Evolutionary conservation across 2,113 vertebrate genomes (phyloP).

Genomic region (Barnardius zonarius): DNA sequence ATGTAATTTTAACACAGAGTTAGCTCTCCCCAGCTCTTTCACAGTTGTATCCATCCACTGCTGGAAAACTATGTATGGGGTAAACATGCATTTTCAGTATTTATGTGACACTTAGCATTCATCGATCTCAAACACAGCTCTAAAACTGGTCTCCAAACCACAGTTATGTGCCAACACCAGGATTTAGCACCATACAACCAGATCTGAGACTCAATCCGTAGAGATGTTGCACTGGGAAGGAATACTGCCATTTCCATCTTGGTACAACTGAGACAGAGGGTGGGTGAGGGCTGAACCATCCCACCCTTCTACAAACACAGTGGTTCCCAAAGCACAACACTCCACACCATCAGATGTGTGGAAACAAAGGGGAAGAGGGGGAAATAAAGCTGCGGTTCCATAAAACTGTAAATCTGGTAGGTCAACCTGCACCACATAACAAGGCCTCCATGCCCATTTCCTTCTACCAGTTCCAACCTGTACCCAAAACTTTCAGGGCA

Average conservation of each 20-base stretch:
- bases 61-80: neutral
- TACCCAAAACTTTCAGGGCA: neutral
- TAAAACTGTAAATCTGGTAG: neutral
- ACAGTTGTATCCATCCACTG: neutral
- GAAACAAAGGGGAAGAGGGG: neutral
- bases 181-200: neutral
- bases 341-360: fast-evolving
- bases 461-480: neutral
- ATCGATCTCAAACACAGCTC: neutral
- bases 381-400: neutral
- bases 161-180: neutral
- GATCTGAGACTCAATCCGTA: neutral
- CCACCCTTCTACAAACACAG: neutral
- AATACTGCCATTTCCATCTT: neutral
- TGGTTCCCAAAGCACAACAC: neutral
- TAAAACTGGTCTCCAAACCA: neutral
- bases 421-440: neutral
- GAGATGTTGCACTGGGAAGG: neutral
- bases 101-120: neutral
- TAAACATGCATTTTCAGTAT: neutral
- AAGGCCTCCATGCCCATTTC: neutral
- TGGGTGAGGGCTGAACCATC: neutral
- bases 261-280: neutral
- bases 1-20: neutral
- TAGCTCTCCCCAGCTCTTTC: neutral